Base-by-base conservation (phyloP, 2,113 vertebrate species). In the Sakesphorus luctuosus region DNA sequence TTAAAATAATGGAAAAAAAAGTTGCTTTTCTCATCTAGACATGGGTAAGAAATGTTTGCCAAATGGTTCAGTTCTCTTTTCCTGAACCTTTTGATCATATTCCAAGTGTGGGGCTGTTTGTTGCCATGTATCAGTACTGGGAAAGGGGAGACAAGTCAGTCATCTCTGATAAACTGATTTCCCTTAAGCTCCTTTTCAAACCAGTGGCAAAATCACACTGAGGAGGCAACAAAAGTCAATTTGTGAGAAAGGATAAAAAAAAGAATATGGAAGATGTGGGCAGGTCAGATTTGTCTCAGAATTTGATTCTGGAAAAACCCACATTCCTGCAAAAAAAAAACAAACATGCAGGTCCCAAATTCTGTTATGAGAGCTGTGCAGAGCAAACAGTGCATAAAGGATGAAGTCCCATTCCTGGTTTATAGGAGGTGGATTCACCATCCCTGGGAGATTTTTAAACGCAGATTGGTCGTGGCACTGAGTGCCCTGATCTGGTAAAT, bases 61-160 rank as follows among this genome's bases (percentile, higher is more conserved):
- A 33, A 43, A 52, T 1, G 4, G 3, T 11, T 59, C 29, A 2
- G 0, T 3, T 13, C 0, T 21, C 10, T 26, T 58, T 29, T 36
- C 11, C 43, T 28, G 26, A 15, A 43, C 63, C 28, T 83, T 9
- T 25, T 13, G 33, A 3, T 35, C 7, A 0, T 29, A 2, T 36
- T 74, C 26, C 12, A 20, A 8, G 35, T 13, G 13, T 12, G 52
- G 28, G 23, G 25, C 14, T 35, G 56, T 20, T 87, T 71, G 52
- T 20, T 82, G 50, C 26, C 58, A 36, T 17, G 2, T 43, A 15
- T 56, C 19, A 26, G 0, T 7, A 2, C 2, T 28, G 8, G 44
- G 44, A 44, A 85, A 79, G 19, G 15, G 40, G 31, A 17, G 28
- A 40, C 9, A 4, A 35, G 8, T 16, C 5, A 5, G 18, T 55